Evolutionary conservation across 2,888 invertebrate species (phyloP), one percentile per base, ranked within the genome.

Genomic region (Phoronis australis): DNA sequence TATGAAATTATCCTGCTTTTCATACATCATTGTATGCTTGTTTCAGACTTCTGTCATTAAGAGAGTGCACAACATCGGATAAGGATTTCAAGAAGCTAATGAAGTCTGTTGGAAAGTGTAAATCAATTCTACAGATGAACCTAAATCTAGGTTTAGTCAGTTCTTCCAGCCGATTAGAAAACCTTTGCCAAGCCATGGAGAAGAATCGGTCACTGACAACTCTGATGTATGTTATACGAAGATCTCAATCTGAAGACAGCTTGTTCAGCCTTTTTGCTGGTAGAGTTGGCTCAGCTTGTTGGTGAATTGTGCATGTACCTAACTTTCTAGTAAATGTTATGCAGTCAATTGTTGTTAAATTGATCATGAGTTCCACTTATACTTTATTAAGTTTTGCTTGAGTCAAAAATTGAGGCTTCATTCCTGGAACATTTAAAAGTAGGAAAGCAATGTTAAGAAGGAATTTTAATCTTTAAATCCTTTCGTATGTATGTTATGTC

Each of bases 61-160:
- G 72, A 24, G 65, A 68, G 35, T 69, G 69, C 51, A 50, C 51
- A 21, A 41, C 69, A 6, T 43, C 51, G 2, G 65, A 63, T 31
- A 55, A 61, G 23, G 60, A 65, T 25, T 65, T 65, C 45, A 61
- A 65, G 23, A 49, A 57, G 23, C 48, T 70, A 9, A 54, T 68
- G 50, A 62, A 62, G 41, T 45, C 52, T 5, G 59, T 65, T 20
- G 65, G 59, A 3, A 42, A 48, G 1, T 61, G 62, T 44, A 50
- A 54, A 41, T 61, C 59, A 1, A 41, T 71, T 12, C 60, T 66
- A 2, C 69, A 72, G 45, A 55, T 72, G 15, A 65, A 64, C 38
- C 52, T 72, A 18, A 65, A 61, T 52, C 51, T 71, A 18, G 64
- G 66, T 21, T 55, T 68, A 20, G 49, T 72, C 1, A 52, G 47